phyloP scores from a whole-genome alignment of 2,113 vertebrate species.

The Sylvia atricapilla region DNA sequence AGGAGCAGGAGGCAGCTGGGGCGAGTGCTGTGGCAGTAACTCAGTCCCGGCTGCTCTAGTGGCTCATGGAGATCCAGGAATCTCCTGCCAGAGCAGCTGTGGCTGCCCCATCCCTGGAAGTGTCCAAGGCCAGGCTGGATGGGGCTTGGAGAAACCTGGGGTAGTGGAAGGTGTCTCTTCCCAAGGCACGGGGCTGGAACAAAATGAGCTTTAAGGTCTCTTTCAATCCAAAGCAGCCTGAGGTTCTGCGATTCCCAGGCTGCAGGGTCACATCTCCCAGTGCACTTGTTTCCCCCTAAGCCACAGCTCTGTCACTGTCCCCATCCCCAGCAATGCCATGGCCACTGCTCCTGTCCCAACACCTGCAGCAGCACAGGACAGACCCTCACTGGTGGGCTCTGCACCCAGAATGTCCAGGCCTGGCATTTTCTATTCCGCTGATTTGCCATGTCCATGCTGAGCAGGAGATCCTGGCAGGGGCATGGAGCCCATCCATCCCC shows the following conservation, averaged over 20 bases:
- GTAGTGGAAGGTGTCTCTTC: neutral
- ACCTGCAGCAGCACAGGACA: neutral
- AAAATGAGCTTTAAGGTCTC: neutral
- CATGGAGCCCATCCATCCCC: neutral
- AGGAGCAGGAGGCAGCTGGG: neutral
- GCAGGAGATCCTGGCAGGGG: neutral
- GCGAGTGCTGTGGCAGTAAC: accelerated
- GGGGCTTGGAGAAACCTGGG: neutral
- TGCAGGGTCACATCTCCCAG: neutral
- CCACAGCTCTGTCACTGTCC: neutral
- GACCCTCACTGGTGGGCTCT: neutral
- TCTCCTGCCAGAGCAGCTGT: neutral
- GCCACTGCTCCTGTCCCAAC: neutral
- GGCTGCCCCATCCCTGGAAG: neutral
- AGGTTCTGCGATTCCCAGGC: neutral
- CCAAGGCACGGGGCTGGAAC: neutral
- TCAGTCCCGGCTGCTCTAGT: neutral
- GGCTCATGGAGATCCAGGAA: neutral
- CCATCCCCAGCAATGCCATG: neutral
- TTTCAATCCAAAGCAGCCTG: neutral
- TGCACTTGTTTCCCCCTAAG: neutral
- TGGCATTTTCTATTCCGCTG: neutral
- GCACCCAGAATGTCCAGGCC: neutral
- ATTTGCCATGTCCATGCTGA: conserved; percentile 9
- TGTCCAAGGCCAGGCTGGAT: neutral